Evolutionary conservation across 92 coral and sea anemone genomes (phyloP).

Genomic region (Porites divaricata): DNA sequence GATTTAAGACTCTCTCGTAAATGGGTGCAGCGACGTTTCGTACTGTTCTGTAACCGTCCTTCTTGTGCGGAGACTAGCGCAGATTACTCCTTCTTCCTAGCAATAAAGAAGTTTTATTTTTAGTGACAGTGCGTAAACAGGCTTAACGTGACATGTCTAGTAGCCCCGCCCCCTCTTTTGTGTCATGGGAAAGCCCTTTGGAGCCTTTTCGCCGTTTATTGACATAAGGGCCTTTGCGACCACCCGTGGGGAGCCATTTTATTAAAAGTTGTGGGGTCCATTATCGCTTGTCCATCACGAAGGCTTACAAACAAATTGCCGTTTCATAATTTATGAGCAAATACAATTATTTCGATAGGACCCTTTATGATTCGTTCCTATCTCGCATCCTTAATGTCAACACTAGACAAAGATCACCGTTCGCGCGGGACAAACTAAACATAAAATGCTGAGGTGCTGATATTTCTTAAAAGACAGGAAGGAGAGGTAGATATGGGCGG

Average conservation of each 20-base stretch:
- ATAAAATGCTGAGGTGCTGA: conserved; percentile 87
- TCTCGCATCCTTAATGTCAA: conserved; percentile 91
- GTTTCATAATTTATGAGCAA: conserved; percentile 99
- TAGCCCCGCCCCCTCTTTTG: conserved; percentile 97
- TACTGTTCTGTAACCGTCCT: conserved; percentile 54
- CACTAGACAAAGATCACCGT: conserved; percentile 74
- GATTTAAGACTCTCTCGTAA: background rate
- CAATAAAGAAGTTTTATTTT: conserved; percentile 98
- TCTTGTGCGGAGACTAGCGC: conserved; percentile 73
- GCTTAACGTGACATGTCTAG: conserved; percentile 89
- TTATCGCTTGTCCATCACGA: conserved; percentile 99
- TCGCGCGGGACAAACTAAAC: conserved; percentile 74
- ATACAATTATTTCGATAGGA: conserved; percentile 97
- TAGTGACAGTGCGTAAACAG: conserved; percentile 99
- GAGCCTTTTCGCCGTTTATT: conserved; percentile 88
- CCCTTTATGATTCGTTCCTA: conserved; percentile 90
- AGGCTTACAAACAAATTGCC: conserved; percentile 99
- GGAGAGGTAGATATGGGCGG: conserved; percentile 75
- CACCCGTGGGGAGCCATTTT: conserved; percentile 99
- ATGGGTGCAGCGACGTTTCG: conserved; percentile 30
- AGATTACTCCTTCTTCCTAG: conserved; percentile 88
- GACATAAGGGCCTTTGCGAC: conserved; percentile 94
- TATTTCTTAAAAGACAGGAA: conserved; percentile 86
- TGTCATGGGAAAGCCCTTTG: conserved; percentile 82
- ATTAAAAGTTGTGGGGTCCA: conserved; percentile 98